phyloP scores from a whole-genome alignment of 2,888 invertebrate genomes.

The Hirtodrosophila cameraria region DNA sequence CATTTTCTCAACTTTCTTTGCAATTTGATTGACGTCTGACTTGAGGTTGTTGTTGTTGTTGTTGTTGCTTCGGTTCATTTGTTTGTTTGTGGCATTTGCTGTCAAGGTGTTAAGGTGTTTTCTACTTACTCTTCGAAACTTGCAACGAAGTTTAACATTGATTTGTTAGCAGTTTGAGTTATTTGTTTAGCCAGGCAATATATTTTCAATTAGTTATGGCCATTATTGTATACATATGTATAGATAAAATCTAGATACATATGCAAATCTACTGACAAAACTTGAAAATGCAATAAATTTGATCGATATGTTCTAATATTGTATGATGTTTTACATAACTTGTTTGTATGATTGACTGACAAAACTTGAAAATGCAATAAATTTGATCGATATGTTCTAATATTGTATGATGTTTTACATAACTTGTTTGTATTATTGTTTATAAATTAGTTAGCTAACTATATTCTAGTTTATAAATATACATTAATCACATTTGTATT shows the following conservation, averaged over 20 bases:
- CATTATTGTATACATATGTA: constrained; percentile 10
- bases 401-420: background rate
- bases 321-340: background rate
- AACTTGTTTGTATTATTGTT: background rate
- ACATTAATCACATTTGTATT: background rate
- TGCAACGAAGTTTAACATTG: constrained; percentile 46
- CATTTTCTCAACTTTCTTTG: constrained; percentile 64
- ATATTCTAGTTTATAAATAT: constrained; percentile 1
- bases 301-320: background rate
- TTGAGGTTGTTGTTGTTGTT: constrained; percentile 38
- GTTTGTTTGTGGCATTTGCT: constrained; percentile 69
- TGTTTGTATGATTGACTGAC: background rate
- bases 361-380: constrained; percentile 14
- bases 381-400: constrained; percentile 1
- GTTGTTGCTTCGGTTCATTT: constrained; percentile 60
- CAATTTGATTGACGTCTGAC: constrained; percentile 73
- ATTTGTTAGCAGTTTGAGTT: constrained; percentile 44
- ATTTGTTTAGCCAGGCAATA: constrained; percentile 50
- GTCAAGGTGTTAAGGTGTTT: constrained; percentile 69
- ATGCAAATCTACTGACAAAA: background rate
- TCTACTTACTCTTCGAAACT: constrained; percentile 17
- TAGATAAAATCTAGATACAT: background rate
- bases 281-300: constrained; percentile 17
- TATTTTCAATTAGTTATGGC: constrained; percentile 52
- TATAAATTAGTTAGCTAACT: constrained; percentile 10